Evolutionary conservation across 2,113 vertebrate species (phyloP).

Genomic region (Psittacula cyanocephala): DNA sequence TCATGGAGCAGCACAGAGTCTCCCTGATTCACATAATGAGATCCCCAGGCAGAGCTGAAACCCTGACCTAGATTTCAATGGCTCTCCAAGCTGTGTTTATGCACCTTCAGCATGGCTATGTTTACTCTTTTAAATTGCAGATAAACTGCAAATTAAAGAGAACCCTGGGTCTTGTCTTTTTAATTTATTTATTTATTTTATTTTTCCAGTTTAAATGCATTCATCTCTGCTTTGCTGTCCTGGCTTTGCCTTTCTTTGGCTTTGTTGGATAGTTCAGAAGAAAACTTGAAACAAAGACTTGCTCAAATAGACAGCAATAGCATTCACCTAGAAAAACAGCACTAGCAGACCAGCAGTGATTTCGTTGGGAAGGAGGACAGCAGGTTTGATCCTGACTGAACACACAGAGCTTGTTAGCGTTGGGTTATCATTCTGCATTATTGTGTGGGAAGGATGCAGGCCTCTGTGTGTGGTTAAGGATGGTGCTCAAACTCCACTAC

Average conservation of each 20-base stretch:
- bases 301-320: not conserved
- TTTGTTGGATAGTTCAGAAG: not conserved
- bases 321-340: not conserved
- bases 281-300: not conserved
- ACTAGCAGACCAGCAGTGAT: not conserved
- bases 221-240: not conserved
- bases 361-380: not conserved
- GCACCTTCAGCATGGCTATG: not conserved
- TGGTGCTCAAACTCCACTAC: not conserved
- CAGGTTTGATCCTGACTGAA: not conserved
- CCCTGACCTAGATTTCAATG: slow-evolving; percentile 9
- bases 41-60: slow-evolving; percentile 14
- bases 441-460: not conserved
- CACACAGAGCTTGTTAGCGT: not conserved
- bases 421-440: not conserved
- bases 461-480: not conserved
- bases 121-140: slow-evolving; percentile 13
- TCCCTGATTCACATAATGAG: not conserved
- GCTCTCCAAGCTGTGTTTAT: not conserved
- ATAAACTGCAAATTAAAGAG: slow-evolving; percentile 13
- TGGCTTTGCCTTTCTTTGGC: not conserved
- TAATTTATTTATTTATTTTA: not conserved
- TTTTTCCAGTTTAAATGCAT: not conserved
- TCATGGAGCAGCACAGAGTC: not conserved
- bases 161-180: not conserved